Conservation (phyloP, 2,113 vertebrate species). For the Garra rufa region DNA sequence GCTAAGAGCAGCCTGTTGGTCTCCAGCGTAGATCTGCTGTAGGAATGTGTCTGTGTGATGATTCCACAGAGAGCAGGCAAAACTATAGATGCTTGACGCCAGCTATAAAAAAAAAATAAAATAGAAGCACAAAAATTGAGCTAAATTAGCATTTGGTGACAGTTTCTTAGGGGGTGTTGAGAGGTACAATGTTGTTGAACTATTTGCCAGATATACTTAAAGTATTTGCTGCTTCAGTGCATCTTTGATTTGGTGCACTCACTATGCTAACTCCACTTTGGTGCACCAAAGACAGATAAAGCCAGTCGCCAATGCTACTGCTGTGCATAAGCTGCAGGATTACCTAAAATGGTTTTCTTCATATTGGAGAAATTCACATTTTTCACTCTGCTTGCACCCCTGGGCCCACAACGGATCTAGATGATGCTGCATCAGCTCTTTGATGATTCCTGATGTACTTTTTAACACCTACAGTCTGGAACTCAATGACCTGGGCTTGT, state of each 20-base stretch:
- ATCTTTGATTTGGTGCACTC: background rate
- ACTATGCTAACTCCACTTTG: background rate
- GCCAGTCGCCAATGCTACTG: background rate
- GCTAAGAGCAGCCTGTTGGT: constrained; percentile 81
- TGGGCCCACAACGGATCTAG: background rate
- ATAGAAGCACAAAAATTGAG: constrained; percentile 29
- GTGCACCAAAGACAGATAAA: constrained; percentile 59
- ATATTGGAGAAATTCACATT: background rate
- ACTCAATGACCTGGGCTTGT: background rate
- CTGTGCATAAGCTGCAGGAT: background rate
- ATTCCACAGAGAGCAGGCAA: constrained; percentile 95
- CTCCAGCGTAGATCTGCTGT: constrained; percentile 83
- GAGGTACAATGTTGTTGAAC: background rate
- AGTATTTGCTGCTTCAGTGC: background rate
- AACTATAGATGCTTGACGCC: constrained; percentile 93
- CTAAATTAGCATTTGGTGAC: background rate
- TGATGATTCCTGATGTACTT: background rate
- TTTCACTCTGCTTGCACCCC: background rate
- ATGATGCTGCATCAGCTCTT: background rate
- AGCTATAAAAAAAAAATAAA: constrained; percentile 80
- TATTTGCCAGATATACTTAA: background rate
- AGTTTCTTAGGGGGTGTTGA: background rate
- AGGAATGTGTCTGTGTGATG: constrained; percentile 95
- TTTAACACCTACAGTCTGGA: background rate
- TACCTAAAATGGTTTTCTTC: background rate